Evolutionary conservation across 2,797 vertebrate species (phyloP).

Genomic region (Catharus ustulatus): DNA sequence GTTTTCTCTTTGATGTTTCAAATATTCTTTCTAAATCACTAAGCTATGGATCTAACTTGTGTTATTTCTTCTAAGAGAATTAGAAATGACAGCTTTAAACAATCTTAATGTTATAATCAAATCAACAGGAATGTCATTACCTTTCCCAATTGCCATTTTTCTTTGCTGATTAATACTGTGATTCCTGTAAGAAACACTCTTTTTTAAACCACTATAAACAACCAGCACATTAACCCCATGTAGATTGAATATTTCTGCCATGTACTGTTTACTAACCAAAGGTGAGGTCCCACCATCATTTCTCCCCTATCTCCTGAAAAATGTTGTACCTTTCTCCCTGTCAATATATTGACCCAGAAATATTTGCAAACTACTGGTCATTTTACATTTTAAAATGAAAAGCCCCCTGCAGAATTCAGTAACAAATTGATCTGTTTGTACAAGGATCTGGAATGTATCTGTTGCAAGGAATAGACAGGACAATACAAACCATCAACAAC

Average conservation of each 20-base stretch:
- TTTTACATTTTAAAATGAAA: not conserved
- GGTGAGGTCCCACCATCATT: not conserved
- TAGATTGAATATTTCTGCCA: not conserved
- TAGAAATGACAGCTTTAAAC: constrained; percentile 64
- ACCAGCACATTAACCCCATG: constrained; percentile 4
- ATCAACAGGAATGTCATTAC: constrained; percentile 61
- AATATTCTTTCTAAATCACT: constrained; percentile 10
- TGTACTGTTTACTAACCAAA: not conserved
- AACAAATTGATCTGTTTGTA: constrained; percentile 39
- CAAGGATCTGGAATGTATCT: not conserved
- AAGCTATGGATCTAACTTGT: not conserved
- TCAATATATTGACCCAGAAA: constrained; percentile 9
- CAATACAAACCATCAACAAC: not conserved
- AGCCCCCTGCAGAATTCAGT: not conserved
- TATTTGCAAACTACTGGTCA: constrained; percentile 3
- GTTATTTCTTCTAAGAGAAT: constrained; percentile 65
- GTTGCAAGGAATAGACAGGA: not conserved
- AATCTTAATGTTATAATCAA: constrained; percentile 65
- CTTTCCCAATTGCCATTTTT: constrained; percentile 36
- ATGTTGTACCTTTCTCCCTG: not conserved
- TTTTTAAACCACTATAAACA: constrained; percentile 16
- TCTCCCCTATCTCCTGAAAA: not conserved
- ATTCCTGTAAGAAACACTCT: constrained; percentile 62
- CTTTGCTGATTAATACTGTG: constrained; percentile 57
- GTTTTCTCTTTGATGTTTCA: constrained; percentile 13